A percentile compares a stretch with the other conserved stretches of the same genome.
Evolutionary conservation across 92 coral and sea anemone species (phyloP).

Genomic region (Scolanthus callimorphus): DNA sequence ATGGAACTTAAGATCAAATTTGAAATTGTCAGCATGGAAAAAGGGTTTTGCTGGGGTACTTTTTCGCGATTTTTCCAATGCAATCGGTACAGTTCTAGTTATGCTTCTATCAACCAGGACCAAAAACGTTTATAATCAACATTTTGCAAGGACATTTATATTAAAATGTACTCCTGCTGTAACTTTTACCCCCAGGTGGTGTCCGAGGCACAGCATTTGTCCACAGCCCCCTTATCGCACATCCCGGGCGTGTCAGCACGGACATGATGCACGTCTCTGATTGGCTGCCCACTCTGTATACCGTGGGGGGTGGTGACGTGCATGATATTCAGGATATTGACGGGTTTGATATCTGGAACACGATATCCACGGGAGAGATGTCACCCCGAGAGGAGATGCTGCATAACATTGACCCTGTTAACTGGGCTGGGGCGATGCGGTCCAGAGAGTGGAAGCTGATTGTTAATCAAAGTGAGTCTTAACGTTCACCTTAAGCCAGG

Average conservation of each 20-base stretch:
- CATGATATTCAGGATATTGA: slow-evolving; percentile 52
- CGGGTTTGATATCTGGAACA: slow-evolving; percentile 66
- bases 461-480: slow-evolving; percentile 68
- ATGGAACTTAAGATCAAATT: too few species aligned
- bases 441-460: slow-evolving; percentile 68
- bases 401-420: slow-evolving; percentile 68
- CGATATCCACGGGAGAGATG: slow-evolving; percentile 41
- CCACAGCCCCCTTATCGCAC: slow-evolving; percentile 71
- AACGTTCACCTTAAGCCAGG: too few species aligned
- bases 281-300: slow-evolving; percentile 83
- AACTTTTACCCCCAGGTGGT: slow-evolving; percentile 49
- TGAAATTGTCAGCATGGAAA: too few species aligned
- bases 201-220: slow-evolving; percentile 74
- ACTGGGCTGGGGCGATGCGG: slow-evolving; percentile 57
- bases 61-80: too few species aligned
- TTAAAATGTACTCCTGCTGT: too few species aligned
- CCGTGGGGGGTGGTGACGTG: slow-evolving; percentile 71
- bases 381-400: slow-evolving; percentile 73
- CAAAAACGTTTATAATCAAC: too few species aligned
- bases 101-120: too few species aligned
- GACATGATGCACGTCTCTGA: slow-evolving; percentile 80
- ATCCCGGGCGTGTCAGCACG: slow-evolving; percentile 70
- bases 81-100: too few species aligned
- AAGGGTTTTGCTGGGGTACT: too few species aligned
- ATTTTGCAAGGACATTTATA: too few species aligned